Percentiles rank a stretch among this genome's conserved stretches.
phyloP scores from a whole-genome alignment of 2,888 invertebrate species.

The Sipha maydis region DNA sequence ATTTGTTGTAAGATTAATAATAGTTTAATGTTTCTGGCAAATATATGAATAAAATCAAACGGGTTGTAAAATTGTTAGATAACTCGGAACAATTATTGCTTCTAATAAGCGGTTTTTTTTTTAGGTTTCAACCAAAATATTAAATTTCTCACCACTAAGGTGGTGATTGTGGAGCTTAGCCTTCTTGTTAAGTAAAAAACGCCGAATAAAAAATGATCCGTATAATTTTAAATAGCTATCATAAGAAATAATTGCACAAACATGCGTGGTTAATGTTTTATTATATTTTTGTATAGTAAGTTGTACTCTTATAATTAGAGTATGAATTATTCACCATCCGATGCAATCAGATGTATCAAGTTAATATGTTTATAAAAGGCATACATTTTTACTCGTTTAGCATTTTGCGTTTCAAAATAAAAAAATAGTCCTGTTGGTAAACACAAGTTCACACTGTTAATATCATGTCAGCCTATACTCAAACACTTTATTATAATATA shows the following conservation, averaged over 20 bases:
- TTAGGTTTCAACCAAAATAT: no score
- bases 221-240: not conserved
- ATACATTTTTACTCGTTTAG: not conserved
- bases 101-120: no score
- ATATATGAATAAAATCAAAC: no score
- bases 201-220: not conserved
- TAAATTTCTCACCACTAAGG: no score
- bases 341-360: not conserved
- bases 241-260: not conserved
- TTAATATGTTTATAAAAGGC: not conserved
- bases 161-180: not conserved
- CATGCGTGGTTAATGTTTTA: not conserved
- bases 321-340: not conserved
- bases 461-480: no score
- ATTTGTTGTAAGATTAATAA: no score
- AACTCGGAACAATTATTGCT: no score
- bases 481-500: no score
- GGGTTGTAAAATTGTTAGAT: no score
- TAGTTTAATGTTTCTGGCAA: no score
- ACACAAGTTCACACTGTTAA: no score
- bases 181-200: not conserved
- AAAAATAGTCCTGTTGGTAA: no score
- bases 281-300: not conserved
- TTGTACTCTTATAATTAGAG: not conserved
- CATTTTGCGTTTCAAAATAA: not conserved